These are phyloP conservation scores for Tylochromis polylepis DNA, from an alignment of 2,113 vertebrate genomes.

Conservation along the genomic window DNA sequence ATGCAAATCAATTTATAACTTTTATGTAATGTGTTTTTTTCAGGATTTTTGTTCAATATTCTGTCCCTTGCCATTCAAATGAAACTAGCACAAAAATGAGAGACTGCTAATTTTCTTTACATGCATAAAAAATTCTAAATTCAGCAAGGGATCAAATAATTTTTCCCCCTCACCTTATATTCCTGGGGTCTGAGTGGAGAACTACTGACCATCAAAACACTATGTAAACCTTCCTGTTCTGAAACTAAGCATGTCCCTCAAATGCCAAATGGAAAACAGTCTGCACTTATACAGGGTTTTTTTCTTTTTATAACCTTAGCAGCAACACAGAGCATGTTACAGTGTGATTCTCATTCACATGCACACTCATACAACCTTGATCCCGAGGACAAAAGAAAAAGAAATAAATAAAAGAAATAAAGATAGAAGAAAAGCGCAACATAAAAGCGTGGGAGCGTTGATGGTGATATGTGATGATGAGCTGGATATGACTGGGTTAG, in stretches of 20 bases:
- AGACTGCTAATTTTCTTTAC: no score
- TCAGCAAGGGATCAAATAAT: not conserved
- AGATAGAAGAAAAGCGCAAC: not conserved
- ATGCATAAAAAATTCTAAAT: no score
- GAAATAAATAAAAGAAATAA: not conserved
- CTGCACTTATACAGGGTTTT: not conserved
- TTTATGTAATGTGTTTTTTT: not conserved
- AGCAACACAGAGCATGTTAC: not conserved
- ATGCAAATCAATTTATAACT: not conserved
- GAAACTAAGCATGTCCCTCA: not conserved
- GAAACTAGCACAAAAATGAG: no score
- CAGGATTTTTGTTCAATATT: not conserved
- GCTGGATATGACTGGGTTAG: constrained; percentile 6
- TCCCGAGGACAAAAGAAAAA: not conserved
- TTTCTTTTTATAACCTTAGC: not conserved
- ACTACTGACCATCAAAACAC: not conserved
- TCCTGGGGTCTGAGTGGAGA: not conserved
- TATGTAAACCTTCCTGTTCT: not conserved
- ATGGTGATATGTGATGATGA: constrained; percentile 22
- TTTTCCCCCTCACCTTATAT: not conserved
- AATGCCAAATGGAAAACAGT: not conserved
- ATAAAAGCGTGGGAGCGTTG: not conserved
- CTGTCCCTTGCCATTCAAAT: no score
- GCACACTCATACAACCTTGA: not conserved
- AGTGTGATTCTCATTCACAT: not conserved